Percentiles rank a stretch among this genome's conserved stretches.
These are phyloP conservation scores for Hypothenemus hampei DNA, from an alignment of 1,140 invertebrate genomes.

Conservation along the genomic window DNA sequence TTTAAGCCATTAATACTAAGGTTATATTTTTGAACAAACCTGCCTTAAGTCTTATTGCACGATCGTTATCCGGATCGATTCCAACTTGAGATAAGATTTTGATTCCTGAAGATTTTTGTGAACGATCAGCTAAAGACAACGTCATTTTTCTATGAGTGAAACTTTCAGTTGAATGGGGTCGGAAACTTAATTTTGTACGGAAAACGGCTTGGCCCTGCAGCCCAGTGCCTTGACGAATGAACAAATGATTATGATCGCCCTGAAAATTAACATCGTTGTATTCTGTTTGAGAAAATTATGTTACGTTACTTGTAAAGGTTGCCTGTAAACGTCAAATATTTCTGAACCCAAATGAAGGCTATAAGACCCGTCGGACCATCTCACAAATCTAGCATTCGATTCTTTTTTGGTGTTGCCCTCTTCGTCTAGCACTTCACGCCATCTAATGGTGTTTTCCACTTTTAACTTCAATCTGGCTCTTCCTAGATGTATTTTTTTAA, in stretches of 20 bases:
- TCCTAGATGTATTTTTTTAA: slow-evolving; percentile 1
- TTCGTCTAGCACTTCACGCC: slow-evolving; percentile 83
- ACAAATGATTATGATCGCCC: slow-evolving; percentile 92
- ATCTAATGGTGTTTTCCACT: slow-evolving; percentile 97
- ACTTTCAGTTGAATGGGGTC: slow-evolving; percentile 96
- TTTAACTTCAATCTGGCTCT: slow-evolving; percentile 71
- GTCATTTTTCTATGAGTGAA: slow-evolving; percentile 99
- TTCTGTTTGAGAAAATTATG: background rate
- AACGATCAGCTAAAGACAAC: slow-evolving; percentile 91
- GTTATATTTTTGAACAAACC: background rate
- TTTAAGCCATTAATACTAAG: background rate
- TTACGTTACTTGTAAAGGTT: slow-evolving; percentile 70
- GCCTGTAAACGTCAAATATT: slow-evolving; percentile 96
- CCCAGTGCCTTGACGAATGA: slow-evolving; percentile 93
- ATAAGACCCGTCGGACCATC: slow-evolving; percentile 97
- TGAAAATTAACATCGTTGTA: slow-evolving; percentile 45
- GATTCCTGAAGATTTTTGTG: slow-evolving; percentile 93
- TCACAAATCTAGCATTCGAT: slow-evolving; percentile 92
- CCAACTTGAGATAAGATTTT: slow-evolving; percentile 94
- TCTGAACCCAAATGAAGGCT: slow-evolving; percentile 95
- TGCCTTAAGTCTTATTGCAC: slow-evolving; percentile 86
- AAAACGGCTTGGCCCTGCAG: slow-evolving; percentile 97
- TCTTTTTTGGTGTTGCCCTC: slow-evolving; percentile 81
- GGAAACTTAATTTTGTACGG: slow-evolving; percentile 92
- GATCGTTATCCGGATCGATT: slow-evolving; percentile 87